Evolutionary conservation across 2,888 invertebrate species (phyloP).

Genomic region (Mantis religiosa): DNA sequence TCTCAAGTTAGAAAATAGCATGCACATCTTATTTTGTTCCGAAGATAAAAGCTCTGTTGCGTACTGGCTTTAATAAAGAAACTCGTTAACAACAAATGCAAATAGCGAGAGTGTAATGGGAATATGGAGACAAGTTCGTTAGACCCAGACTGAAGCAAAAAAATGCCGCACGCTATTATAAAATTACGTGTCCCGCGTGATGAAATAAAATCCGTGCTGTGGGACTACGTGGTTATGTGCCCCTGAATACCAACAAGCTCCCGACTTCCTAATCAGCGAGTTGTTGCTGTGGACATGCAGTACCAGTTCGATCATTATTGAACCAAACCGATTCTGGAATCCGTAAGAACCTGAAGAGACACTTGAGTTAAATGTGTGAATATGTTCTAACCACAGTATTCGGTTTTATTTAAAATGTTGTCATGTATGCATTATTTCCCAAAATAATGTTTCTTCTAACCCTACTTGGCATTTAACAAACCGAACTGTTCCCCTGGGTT

Average conservation of each 20-base stretch:
- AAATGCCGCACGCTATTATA: background rate
- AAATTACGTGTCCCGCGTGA: background rate
- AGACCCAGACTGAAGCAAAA: background rate
- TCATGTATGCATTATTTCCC: too few relatives aligned
- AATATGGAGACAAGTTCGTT: background rate
- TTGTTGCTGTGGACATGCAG: background rate
- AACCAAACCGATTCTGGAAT: background rate
- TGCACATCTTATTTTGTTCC: background rate
- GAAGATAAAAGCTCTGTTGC: background rate
- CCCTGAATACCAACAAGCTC: background rate
- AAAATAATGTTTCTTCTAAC: too few relatives aligned
- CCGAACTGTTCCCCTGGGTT: too few relatives aligned
- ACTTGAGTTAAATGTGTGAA: too few relatives aligned
- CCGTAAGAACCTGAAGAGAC: background rate
- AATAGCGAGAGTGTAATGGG: background rate
- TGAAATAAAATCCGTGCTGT: background rate
- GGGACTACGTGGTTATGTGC: background rate
- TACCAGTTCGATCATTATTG: background rate
- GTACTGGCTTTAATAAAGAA: background rate
- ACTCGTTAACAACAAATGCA: background rate
- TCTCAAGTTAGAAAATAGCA: too few relatives aligned
- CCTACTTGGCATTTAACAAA: too few relatives aligned
- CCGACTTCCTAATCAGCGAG: background rate
- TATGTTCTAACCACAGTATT: too few relatives aligned
- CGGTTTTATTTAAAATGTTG: too few relatives aligned